phyloP scores from a whole-genome alignment of 2,888 invertebrate species.

The Dicyrtomina minuta region DNA sequence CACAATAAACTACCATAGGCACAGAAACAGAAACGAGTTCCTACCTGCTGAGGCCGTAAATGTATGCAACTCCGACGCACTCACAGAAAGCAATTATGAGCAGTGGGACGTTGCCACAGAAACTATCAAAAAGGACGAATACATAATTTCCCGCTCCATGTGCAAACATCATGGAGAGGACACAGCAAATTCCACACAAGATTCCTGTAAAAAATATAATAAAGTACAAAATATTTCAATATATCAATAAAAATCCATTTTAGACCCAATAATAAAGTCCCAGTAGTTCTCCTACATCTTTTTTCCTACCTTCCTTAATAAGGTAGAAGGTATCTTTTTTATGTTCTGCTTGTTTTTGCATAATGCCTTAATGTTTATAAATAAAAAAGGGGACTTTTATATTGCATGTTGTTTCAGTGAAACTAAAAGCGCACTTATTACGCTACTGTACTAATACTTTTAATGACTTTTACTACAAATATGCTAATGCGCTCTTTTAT shows the following conservation, averaged over 20 bases:
- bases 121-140: slow-evolving; percentile 89
- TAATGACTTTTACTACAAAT: no score
- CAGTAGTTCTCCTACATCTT: no score
- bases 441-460: no score
- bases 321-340: no score
- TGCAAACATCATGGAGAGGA: slow-evolving; percentile 85
- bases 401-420: no score
- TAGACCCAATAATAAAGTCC: no score
- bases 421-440: no score
- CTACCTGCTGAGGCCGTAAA: slow-evolving; percentile 87
- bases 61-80: slow-evolving; percentile 87
- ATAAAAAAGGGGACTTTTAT: no score
- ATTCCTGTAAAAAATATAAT: slow-evolving; percentile 58
- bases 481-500: no score
- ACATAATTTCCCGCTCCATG: slow-evolving; percentile 92
- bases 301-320: no score
- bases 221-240: neutral
- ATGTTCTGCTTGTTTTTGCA: no score
- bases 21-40: slow-evolving; percentile 2
- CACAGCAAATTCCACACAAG: slow-evolving; percentile 77
- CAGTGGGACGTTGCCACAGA: slow-evolving; percentile 88
- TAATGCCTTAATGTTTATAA: no score
- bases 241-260: neutral
- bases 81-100: slow-evolving; percentile 91
- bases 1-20: neutral